Percentiles rank a stretch among this genome's conserved stretches.
Conservation (phyloP, 2,888 invertebrate genomes). For the Drosophila subquinaria region DNA sequence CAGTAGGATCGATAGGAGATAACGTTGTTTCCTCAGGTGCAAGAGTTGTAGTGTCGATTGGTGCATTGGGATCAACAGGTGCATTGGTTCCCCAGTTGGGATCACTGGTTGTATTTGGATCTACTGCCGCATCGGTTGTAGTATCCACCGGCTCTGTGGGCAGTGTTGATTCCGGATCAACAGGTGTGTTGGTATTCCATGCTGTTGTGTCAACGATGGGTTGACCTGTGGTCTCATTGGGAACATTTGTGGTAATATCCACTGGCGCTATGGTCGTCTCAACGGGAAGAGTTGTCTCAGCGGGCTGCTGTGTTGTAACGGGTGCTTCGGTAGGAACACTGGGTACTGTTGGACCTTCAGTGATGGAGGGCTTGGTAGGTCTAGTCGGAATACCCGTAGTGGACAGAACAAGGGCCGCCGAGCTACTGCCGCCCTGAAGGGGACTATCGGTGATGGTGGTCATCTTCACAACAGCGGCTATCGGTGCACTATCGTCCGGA, state of each 20-base stretch:
- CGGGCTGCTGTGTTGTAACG: slow-evolving; percentile 8
- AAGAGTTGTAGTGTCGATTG: slow-evolving; percentile 17
- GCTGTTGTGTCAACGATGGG: slow-evolving; percentile 22
- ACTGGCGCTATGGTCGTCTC: slow-evolving; percentile 28
- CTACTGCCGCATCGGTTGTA: slow-evolving; percentile 17
- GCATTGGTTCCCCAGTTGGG: slow-evolving; percentile 23
- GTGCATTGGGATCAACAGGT: slow-evolving; percentile 35
- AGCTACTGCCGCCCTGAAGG: slow-evolving; percentile 20
- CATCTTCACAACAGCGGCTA: slow-evolving; percentile 62
- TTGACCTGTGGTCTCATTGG: slow-evolving; percentile 28
- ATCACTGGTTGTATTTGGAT: slow-evolving; percentile 12
- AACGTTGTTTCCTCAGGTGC: slow-evolving; percentile 20
- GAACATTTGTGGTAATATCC: slow-evolving; percentile 18
- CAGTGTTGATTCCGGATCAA: slow-evolving; percentile 26
- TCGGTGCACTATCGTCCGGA: slow-evolving; percentile 28
- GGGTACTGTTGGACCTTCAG: slow-evolving; percentile 9
- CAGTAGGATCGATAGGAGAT: slow-evolving; percentile 12
- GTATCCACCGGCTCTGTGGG: slow-evolving; percentile 33
- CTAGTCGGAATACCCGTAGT: slow-evolving; percentile 19
- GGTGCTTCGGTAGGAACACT: slow-evolving; percentile 11
- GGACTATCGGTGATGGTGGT: slow-evolving; percentile 62
- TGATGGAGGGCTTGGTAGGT: slow-evolving; percentile 21
- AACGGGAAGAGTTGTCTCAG: slow-evolving; percentile 26
- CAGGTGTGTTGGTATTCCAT: slow-evolving; percentile 22
- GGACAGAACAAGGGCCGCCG: slow-evolving; percentile 38